Percentiles rank a stretch among this genome's conserved stretches.
These are phyloP conservation scores for Dendrophyllia cribrosa DNA, from an alignment of 64 coral and sea anemone genomes.

Conservation along the genomic window DNA sequence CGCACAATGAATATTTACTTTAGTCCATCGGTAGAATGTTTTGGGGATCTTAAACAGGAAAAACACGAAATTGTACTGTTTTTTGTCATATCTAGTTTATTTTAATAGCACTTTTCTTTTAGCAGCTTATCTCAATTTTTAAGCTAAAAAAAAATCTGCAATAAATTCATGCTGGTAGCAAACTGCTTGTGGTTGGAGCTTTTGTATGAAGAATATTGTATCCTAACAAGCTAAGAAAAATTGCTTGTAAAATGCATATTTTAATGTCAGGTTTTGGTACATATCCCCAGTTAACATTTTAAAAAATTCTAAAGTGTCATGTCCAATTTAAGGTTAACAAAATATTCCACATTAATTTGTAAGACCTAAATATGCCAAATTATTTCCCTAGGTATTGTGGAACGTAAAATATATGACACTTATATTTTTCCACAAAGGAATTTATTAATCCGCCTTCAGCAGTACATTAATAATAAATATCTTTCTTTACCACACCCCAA, in stretches of 20 bases:
- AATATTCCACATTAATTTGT: constrained; percentile 9
- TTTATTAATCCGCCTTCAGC: constrained; percentile 26
- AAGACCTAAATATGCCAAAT: constrained; percentile 14
- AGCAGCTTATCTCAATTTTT: not conserved
- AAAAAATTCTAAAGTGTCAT: too few relatives aligned
- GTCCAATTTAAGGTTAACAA: not conserved
- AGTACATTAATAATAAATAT: constrained; percentile 24
- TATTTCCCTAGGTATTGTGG: not conserved
- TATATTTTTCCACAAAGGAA: constrained; percentile 10
- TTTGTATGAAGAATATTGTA: not conserved
- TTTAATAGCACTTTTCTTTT: not conserved
- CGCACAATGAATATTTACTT: not conserved
- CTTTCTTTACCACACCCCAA: constrained; percentile 23
- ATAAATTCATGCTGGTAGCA: constrained; percentile 9
- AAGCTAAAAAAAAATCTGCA: not conserved
- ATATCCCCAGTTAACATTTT: too few relatives aligned
- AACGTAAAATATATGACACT: constrained; percentile 8
- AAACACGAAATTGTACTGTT: not conserved
- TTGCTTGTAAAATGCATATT: too few relatives aligned
- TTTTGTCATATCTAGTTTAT: not conserved
- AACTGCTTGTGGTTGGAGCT: not conserved
- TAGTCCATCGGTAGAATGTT: not conserved
- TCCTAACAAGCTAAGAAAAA: too few relatives aligned
- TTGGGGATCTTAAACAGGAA: not conserved
- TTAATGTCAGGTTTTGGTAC: too few relatives aligned